Percentiles rank a stretch among this genome's conserved stretches.
Conservation (phyloP, 2,797 vertebrate genomes). For the Orestias chungarensis region DNA sequence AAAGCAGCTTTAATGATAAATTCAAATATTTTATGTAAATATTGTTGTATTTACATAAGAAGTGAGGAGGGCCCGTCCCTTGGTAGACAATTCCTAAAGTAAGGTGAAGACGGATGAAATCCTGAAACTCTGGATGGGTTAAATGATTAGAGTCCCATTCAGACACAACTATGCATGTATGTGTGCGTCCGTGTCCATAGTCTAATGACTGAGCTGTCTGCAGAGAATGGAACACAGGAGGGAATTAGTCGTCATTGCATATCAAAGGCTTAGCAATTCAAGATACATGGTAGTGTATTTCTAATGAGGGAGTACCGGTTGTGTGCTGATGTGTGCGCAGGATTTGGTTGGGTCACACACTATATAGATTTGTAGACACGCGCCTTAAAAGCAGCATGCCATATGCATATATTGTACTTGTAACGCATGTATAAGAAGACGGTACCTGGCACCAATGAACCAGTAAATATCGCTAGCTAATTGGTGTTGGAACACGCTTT, state of each 20-base stretch:
- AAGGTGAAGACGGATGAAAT: slow-evolving; percentile 73
- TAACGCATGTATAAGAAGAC: slow-evolving; percentile 6
- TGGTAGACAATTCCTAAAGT: slow-evolving; percentile 57
- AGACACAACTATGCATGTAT: slow-evolving; percentile 39
- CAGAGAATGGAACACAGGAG: slow-evolving; percentile 75
- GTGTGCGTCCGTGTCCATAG: slow-evolving; percentile 47
- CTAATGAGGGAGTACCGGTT: slow-evolving; percentile 74
- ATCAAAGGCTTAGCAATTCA: slow-evolving; percentile 79
- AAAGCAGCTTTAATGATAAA: slow-evolving; percentile 72
- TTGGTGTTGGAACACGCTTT: slow-evolving; percentile 6
- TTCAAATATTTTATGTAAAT: slow-evolving; percentile 81
- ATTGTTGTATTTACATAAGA: slow-evolving; percentile 78
- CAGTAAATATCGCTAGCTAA: slow-evolving; percentile 1
- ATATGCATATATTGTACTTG: slow-evolving; percentile 18
- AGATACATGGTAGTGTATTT: slow-evolving; percentile 68
- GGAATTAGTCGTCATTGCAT: slow-evolving; percentile 83
- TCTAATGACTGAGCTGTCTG: slow-evolving; percentile 74
- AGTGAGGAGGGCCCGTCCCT: slow-evolving; percentile 68
- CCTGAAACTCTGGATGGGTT: slow-evolving; percentile 75
- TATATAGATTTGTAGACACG: slow-evolving; percentile 28
- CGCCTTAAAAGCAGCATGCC: slow-evolving; percentile 37
- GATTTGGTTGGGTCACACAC: slow-evolving; percentile 51
- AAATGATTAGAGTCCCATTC: slow-evolving; percentile 69
- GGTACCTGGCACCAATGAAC: slow-evolving; percentile 5
- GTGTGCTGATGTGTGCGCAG: slow-evolving; percentile 26